Evolutionary conservation across 2,888 invertebrate species (phyloP).

Genomic region (Xestobium rufovillosum): DNA sequence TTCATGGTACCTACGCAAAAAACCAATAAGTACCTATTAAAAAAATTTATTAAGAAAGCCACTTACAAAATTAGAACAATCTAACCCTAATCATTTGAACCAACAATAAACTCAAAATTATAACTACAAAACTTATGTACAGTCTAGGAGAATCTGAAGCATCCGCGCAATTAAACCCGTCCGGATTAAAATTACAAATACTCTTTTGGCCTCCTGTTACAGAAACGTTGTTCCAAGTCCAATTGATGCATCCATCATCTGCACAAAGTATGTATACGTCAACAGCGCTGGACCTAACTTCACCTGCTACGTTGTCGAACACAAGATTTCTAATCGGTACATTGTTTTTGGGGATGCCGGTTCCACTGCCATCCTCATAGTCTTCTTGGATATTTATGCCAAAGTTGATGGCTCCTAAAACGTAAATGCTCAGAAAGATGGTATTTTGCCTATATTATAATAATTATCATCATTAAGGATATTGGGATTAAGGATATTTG

Average conservation of each 20-base stretch:
- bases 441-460: constrained; percentile 2
- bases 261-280: constrained; percentile 24
- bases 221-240: constrained; percentile 20
- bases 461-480: too few relatives aligned
- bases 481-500: too few relatives aligned
- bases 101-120: too few relatives aligned
- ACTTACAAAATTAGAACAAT: too few relatives aligned
- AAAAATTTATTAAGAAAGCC: too few relatives aligned
- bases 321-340: constrained; percentile 21
- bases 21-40: too few relatives aligned
- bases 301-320: constrained; percentile 16
- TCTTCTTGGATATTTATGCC: constrained; percentile 24
- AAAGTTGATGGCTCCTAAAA: constrained; percentile 20
- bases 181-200: constrained; percentile 22
- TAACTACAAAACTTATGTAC: too few relatives aligned
- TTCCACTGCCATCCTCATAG: constrained; percentile 19
- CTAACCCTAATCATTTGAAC: too few relatives aligned
- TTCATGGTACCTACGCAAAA: too few relatives aligned
- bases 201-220: constrained; percentile 16
- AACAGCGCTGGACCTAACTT: constrained; percentile 17
- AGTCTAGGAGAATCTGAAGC: too few relatives aligned
- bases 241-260: constrained; percentile 17
- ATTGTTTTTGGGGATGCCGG: constrained; percentile 18
- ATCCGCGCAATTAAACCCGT: constrained; percentile 20
- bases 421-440: constrained; percentile 5